These are phyloP conservation scores for Campylomormyrus numenius DNA, from an alignment of 2,113 vertebrate species.

Conservation along the genomic window DNA sequence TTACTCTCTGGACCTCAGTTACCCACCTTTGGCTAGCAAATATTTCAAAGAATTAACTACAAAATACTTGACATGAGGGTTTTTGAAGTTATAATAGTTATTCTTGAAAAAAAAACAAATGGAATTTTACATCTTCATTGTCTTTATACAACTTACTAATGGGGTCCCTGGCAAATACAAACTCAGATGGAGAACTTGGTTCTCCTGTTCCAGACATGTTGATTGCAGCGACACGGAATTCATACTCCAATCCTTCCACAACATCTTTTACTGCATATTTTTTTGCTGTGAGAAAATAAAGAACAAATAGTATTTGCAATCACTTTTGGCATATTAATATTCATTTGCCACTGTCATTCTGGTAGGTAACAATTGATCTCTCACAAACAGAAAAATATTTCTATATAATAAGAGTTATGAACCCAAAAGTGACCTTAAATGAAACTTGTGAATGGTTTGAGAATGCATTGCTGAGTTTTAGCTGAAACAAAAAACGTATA, in stretches of 20 bases:
- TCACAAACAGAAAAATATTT: background rate
- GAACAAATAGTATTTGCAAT: background rate
- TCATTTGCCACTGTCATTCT: background rate
- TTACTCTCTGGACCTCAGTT: background rate
- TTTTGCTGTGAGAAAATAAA: constrained; percentile 32
- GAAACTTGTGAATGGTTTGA: background rate
- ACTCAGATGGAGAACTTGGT: constrained; percentile 64
- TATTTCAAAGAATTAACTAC: background rate
- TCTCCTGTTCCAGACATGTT: constrained; percentile 71
- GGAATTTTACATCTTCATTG: background rate
- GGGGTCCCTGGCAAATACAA: constrained; percentile 65
- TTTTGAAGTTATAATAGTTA: background rate
- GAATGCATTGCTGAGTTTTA: background rate
- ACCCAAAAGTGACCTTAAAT: background rate
- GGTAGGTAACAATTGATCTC: background rate
- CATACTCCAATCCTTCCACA: constrained; percentile 71
- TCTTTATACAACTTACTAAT: constrained; percentile 59
- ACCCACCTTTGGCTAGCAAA: background rate
- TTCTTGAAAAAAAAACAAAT: background rate
- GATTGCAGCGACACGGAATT: constrained; percentile 77
- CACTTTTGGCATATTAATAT: background rate
- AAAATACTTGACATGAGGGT: background rate
- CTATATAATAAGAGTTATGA: background rate
- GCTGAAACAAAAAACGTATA: background rate
- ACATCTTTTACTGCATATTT: constrained; percentile 60